phyloP scores from a whole-genome alignment of 1,140 invertebrate species.

The Akabosia matsudoensis region DNA sequence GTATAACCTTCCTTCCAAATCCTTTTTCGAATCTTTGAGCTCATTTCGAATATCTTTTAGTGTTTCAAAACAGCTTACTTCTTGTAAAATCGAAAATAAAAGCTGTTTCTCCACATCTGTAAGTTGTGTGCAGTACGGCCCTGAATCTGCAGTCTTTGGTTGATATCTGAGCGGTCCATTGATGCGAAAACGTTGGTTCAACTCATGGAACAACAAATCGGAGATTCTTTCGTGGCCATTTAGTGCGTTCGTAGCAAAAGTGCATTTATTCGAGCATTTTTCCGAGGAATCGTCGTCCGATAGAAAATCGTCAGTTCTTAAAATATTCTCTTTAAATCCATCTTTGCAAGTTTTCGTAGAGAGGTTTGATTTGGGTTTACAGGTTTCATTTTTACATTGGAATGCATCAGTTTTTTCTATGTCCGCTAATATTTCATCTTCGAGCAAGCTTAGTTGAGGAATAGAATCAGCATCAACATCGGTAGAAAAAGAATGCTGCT shows the following conservation, averaged over 20 bases:
- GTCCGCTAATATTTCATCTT: not conserved
- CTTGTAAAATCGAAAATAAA: not conserved
- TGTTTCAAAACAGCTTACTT: not conserved
- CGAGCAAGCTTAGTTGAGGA: not conserved
- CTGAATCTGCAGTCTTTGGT: not conserved
- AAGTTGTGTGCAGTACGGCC: not conserved
- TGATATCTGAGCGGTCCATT: not conserved
- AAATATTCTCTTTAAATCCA: no score
- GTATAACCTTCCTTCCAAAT: not conserved
- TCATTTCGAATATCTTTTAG: not conserved
- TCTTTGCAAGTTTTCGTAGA: not conserved
- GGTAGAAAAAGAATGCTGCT: not conserved
- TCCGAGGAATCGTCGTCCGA: not conserved
- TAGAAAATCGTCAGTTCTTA: not conserved
- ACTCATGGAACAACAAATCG: not conserved
- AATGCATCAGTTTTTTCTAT: not conserved
- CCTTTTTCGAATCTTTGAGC: not conserved
- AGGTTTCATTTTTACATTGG: not conserved
- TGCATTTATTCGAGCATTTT: no score
- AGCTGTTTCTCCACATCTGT: not conserved
- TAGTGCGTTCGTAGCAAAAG: not conserved
- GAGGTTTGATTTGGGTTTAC: not conserved
- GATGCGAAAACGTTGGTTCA: not conserved
- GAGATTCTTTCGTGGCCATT: not conserved
- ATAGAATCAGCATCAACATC: not conserved